Conservation (phyloP, 2,797 vertebrate species). For the Phylloscopus collybita region DNA sequence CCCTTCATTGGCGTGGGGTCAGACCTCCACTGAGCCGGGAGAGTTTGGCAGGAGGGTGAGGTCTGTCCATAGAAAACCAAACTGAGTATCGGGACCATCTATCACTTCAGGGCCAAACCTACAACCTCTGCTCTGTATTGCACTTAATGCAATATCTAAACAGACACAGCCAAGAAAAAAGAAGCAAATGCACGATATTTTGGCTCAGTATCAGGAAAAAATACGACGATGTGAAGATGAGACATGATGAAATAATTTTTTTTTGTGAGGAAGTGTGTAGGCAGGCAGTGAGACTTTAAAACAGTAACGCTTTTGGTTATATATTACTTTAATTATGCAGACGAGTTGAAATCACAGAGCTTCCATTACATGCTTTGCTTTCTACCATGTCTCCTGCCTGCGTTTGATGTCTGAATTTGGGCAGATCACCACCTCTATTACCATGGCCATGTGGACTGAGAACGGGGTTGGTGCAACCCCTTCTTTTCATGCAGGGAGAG, state of each 20-base stretch:
- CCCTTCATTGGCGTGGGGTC: background rate
- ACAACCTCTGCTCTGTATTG: background rate
- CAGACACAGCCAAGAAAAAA: background rate
- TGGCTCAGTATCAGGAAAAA: background rate
- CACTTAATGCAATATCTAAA: background rate
- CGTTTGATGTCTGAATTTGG: rapidly evolving
- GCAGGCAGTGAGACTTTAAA: background rate
- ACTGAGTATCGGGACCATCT: background rate
- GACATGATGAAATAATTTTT: background rate
- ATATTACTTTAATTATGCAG: background rate
- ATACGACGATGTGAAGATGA: background rate
- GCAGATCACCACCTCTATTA: background rate
- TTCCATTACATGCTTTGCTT: background rate
- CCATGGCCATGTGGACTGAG: background rate
- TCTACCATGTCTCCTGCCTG: background rate
- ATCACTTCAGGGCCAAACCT: background rate
- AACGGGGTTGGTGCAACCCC: background rate
- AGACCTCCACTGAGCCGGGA: background rate
- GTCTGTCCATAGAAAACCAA: background rate
- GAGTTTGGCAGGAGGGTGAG: background rate
- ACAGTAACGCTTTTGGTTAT: background rate
- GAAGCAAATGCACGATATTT: background rate
- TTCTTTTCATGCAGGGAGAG: background rate
- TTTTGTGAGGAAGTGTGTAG: background rate
- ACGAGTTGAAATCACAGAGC: background rate